Conservation (phyloP, 2,797 vertebrate species). For the Premnoplex brunnescens region DNA sequence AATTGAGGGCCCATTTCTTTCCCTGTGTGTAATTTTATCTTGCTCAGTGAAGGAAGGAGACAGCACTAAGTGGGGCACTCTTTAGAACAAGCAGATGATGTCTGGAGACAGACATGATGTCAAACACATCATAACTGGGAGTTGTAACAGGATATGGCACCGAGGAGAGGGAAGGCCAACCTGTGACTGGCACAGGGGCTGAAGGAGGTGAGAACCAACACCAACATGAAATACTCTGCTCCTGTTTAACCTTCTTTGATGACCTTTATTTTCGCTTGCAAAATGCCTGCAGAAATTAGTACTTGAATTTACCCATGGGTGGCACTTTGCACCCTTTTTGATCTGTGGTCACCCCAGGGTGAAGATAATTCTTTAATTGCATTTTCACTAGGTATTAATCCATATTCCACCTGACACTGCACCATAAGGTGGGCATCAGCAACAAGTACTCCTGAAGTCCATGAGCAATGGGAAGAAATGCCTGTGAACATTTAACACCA, state of each 20-base stretch:
- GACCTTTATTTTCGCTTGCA: neutral
- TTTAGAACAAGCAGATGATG: neutral
- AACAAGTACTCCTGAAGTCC: neutral
- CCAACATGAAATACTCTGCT: neutral
- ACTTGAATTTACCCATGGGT: neutral
- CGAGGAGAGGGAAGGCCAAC: neutral
- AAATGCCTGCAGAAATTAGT: neutral
- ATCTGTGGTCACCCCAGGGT: neutral
- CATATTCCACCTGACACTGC: neutral
- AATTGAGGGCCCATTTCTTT: accelerated
- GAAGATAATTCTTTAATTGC: neutral
- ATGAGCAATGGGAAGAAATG: neutral
- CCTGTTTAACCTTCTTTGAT: neutral
- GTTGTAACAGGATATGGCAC: neutral
- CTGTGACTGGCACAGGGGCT: no score
- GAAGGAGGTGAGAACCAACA: neutral
- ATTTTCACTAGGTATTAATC: neutral
- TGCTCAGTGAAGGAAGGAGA: neutral
- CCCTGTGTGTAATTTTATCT: neutral
- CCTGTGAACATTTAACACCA: neutral
- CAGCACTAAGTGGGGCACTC: neutral
- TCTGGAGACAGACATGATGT: neutral
- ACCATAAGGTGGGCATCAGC: neutral
- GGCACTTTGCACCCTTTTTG: neutral
- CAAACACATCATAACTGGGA: neutral